These are phyloP conservation scores for Hedya salicella DNA, from an alignment of 2,888 invertebrate genomes.

Conservation along the genomic window DNA sequence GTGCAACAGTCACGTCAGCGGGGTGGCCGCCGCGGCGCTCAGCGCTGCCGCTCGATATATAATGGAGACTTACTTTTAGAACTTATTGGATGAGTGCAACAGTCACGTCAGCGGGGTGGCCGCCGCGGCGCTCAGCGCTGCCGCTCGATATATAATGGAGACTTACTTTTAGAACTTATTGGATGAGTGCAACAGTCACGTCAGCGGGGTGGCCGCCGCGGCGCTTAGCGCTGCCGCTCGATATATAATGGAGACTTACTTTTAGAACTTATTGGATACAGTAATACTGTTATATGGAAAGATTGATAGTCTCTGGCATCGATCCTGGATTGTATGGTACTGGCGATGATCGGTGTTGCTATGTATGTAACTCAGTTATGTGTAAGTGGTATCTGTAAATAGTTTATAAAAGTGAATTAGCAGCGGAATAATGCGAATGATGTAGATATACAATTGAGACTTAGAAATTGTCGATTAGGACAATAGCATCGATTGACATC, in stretches of 20 bases:
- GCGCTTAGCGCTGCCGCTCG: slow-evolving; percentile 52
- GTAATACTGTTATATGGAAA: no score
- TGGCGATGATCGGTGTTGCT: no score
- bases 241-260: slow-evolving; percentile 54
- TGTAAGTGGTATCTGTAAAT: no score
- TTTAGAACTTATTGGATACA: slow-evolving; percentile 24
- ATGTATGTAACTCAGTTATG: no score
- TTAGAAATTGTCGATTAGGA: no score
- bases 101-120: slow-evolving; percentile 58
- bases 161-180: slow-evolving; percentile 42
- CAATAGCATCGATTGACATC: no score
- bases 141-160: slow-evolving; percentile 57
- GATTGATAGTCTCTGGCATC: no score
- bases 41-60: slow-evolving; percentile 56
- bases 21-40: slow-evolving; percentile 53
- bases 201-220: slow-evolving; percentile 55
- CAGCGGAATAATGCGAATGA: no score
- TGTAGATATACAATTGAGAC: no score
- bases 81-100: not conserved
- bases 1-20: slow-evolving; percentile 57
- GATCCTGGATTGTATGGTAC: no score
- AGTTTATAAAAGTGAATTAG: no score
- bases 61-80: slow-evolving; percentile 49
- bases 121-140: slow-evolving; percentile 49
- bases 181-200: slow-evolving; percentile 46